A percentile compares a stretch with the other conserved stretches of the same genome.
Conservation (phyloP, 2,888 invertebrate genomes). For the Euphydryas editha region DNA sequence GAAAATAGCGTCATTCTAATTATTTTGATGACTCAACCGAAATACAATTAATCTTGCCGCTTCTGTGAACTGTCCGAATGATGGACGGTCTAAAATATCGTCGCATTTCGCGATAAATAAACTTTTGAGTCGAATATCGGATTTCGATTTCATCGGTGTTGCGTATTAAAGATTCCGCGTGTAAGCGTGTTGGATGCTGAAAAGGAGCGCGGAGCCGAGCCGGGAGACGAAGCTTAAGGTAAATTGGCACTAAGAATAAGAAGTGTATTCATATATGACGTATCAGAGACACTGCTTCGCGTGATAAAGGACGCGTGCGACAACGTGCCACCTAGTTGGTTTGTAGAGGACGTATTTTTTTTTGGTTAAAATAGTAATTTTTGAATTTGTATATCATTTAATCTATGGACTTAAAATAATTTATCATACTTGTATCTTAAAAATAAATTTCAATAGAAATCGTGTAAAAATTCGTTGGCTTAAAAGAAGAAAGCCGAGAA, state of each 20-base stretch:
- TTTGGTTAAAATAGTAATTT: too few species aligned
- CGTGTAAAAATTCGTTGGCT: too few species aligned
- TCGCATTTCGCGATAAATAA: constrained; percentile 83
- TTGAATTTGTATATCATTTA: too few species aligned
- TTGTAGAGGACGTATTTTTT: too few species aligned
- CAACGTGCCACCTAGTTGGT: too few species aligned
- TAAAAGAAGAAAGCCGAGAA: too few species aligned
- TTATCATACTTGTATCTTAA: too few species aligned
- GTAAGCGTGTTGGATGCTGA: constrained; percentile 64
- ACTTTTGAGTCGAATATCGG: constrained; percentile 77
- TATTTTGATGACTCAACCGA: constrained; percentile 84
- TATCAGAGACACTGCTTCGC: too few species aligned
- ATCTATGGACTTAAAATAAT: too few species aligned
- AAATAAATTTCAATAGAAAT: too few species aligned
- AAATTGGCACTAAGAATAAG: neutral
- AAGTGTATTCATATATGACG: too few species aligned
- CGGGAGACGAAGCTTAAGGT: neutral
- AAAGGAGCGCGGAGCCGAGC: constrained; percentile 70
- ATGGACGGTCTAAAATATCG: constrained; percentile 82
- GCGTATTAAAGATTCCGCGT: constrained; percentile 81
- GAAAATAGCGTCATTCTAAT: constrained; percentile 84
- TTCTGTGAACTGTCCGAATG: constrained; percentile 83
- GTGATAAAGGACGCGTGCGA: too few species aligned
- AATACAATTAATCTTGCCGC: constrained; percentile 83
- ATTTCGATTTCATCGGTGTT: constrained; percentile 82